Conservation (phyloP, 2,888 invertebrate species). For the Capitulum mitella region DNA sequence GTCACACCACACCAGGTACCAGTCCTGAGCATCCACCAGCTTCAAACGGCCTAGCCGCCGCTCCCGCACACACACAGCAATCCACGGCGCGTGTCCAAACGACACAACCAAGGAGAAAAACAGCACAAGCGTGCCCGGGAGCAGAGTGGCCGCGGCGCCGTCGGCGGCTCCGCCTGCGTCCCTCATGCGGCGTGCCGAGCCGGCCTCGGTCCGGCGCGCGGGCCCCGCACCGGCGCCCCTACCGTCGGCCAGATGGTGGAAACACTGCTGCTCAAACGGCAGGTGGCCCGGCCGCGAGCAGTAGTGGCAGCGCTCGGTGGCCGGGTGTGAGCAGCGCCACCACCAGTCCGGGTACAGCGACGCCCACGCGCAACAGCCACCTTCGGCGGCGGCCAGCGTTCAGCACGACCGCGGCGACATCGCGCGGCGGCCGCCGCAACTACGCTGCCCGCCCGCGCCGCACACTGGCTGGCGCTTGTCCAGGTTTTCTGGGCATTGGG, state of each 20-base stretch:
- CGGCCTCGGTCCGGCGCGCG: too few species aligned
- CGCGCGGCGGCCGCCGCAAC: background rate
- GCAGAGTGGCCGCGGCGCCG: too few species aligned
- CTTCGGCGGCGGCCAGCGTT: background rate
- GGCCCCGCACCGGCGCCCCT: too few species aligned
- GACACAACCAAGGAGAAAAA: background rate
- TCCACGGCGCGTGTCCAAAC: background rate
- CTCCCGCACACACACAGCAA: background rate
- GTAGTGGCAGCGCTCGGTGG: constrained; percentile 36
- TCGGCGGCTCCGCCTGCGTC: too few species aligned
- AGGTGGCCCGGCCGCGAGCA: constrained; percentile 35
- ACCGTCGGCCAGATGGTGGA: constrained; percentile 34
- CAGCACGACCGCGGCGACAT: background rate
- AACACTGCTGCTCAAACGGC: constrained; percentile 35
- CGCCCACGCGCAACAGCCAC: constrained; percentile 32
- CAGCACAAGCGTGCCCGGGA: background rate
- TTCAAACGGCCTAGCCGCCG: too few species aligned
- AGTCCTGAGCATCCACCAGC: too few species aligned
- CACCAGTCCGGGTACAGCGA: constrained; percentile 37
- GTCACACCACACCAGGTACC: too few species aligned
- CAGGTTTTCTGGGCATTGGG: too few species aligned
- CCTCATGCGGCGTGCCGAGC: too few species aligned
- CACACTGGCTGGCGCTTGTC: too few species aligned
- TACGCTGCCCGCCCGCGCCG: background rate
- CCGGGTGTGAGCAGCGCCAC: constrained; percentile 36